Base-by-base conservation (phyloP, 2,113 vertebrate genomes). In the Varanus salvator region DNA sequence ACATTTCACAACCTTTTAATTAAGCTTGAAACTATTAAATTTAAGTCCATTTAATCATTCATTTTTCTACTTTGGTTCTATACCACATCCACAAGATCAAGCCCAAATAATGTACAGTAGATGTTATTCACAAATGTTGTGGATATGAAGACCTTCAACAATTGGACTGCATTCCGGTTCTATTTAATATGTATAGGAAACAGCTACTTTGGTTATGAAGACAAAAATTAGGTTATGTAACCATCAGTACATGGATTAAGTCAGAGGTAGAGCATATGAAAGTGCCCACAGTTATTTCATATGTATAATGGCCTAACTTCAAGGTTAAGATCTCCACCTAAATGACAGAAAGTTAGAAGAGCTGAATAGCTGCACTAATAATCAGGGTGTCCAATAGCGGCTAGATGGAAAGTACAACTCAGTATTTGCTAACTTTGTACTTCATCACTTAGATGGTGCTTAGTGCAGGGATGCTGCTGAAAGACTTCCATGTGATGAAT, bases 1-100 rank as follows among this genome's bases (percentile, higher is more conserved):
- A 77, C 78, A 77, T 71, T 21, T 90, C 71, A 23, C 57, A 89
- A 19, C 3, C 9, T 83, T 93, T 93, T 86, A 29, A 84, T 92
- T 88, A 80, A 9, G 74, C 44, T 81, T 48, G 12, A 60, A 91
- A 91, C 90, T 68, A 34, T 80, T 25, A 77, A 86, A 86, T 86
- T 71, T 44, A 60, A 31, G 38, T 77, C 27, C 11, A 60, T 72
- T 17, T 86, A 4, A 44, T 25, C 72, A 78, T 17, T 76, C 52
- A 87, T 89, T 9, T 34, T 82, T 80, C 77, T 4, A 19, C 57
- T 60, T 60, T 14, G 57, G 9, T 60, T 60, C 57, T 60, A 60
- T 15, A 60, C 44, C 11, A 44, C 75, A 77, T 48, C 1, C 44
- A 38, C 7, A 19, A 8, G 4, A 23, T 21, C 23, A 77, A 77